Evolutionary conservation across 2,797 vertebrate genomes (phyloP).

Genomic region (Sternarchorhynchus goeldii): DNA sequence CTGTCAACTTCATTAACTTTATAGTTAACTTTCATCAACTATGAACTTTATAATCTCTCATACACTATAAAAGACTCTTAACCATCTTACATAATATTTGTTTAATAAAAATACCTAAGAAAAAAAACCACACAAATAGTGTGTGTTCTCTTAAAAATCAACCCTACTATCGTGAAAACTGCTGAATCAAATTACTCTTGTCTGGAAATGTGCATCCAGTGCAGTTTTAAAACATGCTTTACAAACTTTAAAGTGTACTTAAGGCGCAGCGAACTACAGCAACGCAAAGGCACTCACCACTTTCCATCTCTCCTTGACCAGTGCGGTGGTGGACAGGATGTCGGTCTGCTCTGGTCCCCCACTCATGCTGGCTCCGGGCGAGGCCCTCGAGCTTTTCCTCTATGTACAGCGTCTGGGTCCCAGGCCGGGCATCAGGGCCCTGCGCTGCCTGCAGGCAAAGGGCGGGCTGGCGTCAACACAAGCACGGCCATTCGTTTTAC

Average conservation of each 20-base stretch:
- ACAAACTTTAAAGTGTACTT: not conserved
- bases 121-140: too few relatives aligned
- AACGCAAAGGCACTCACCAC: conserved; percentile 83
- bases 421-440: conserved; percentile 66
- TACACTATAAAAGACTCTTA: too few relatives aligned
- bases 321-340: conserved; percentile 89
- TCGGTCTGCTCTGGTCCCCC: conserved; percentile 92
- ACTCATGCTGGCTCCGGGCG: conserved; percentile 84
- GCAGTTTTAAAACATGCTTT: too few relatives aligned
- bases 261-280: conserved; percentile 2
- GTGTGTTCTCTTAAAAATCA: too few relatives aligned
- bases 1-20: not conserved
- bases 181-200: too few relatives aligned
- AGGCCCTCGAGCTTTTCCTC: conserved; percentile 61
- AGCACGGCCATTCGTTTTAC: not conserved
- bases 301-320: conserved; percentile 99
- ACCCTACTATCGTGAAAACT: too few relatives aligned
- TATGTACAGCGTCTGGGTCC: conserved; percentile 59
- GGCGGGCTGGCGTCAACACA: conserved; percentile 25
- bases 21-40: too few relatives aligned
- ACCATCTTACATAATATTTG: too few relatives aligned
- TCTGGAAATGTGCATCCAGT: too few relatives aligned
- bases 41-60: not conserved
- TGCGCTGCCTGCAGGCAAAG: conserved; percentile 56
- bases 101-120: too few relatives aligned